These are phyloP conservation scores for Hemitrygon akajei DNA, from an alignment of 2,797 vertebrate species.

Conservation along the genomic window DNA sequence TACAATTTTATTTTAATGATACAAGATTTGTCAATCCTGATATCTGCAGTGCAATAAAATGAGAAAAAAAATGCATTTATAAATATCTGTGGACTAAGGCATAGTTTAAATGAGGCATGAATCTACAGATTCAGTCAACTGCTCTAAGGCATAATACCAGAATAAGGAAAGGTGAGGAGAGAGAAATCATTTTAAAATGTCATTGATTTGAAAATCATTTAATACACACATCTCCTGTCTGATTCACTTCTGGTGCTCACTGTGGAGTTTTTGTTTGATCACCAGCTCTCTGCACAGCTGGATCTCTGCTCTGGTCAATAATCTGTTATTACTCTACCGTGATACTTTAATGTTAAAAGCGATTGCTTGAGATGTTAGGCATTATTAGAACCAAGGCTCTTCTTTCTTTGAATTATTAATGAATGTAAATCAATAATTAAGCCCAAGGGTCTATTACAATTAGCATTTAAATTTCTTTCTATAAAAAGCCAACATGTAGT, in stretches of 20 bases:
- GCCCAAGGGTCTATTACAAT: background rate
- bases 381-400: background rate
- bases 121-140: background rate
- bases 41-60: background rate
- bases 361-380: background rate
- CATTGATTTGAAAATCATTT: conserved; percentile 11
- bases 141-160: background rate
- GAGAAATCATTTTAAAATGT: background rate
- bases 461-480: background rate
- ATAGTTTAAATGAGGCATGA: background rate
- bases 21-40: background rate
- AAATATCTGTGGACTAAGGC: background rate
- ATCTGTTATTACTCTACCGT: conserved; percentile 3
- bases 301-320: conserved; percentile 22
- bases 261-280: background rate
- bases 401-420: conserved; percentile 11
- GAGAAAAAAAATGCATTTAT: background rate
- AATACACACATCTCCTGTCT: background rate
- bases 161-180: background rate
- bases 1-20: background rate
- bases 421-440: conserved; percentile 6
- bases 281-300: background rate
- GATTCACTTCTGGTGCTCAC: background rate
- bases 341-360: background rate
- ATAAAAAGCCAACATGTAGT: background rate